These are phyloP conservation scores for Onychorhynchus coronatus DNA, from an alignment of 2,113 vertebrate genomes.

Conservation along the genomic window DNA sequence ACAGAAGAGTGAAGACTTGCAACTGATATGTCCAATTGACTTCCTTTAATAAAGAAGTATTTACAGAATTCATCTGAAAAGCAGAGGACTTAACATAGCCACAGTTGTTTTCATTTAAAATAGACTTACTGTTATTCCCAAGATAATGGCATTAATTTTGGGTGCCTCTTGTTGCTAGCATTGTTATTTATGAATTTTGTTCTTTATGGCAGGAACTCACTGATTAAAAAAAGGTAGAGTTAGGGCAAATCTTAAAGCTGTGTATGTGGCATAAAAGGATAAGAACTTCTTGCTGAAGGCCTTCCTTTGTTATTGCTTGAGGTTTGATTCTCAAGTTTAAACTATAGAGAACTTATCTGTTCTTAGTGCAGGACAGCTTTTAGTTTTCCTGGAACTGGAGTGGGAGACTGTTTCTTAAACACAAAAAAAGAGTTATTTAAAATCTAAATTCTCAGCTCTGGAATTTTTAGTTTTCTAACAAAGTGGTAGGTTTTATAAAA, in stretches of 20 bases:
- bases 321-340: not conserved
- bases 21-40: not conserved
- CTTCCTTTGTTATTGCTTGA: not conserved
- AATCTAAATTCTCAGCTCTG: not conserved
- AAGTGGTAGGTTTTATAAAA: not conserved
- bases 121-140: not conserved
- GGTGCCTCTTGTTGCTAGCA: not conserved
- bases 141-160: not conserved
- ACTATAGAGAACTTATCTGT: not conserved
- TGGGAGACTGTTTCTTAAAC: not conserved
- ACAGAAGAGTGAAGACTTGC: not conserved
- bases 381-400: not conserved
- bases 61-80: not conserved
- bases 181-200: not conserved
- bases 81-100: not conserved
- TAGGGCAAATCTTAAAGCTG: not conserved
- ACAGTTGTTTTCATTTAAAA: not conserved
- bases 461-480: not conserved
- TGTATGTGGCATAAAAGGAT: not conserved
- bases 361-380: not conserved
- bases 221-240: not conserved
- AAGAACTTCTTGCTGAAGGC: not conserved
- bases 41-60: not conserved
- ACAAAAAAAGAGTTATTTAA: not conserved
- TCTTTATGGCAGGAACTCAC: not conserved